A percentile compares a stretch with the other conserved stretches of the same genome.
phyloP scores from a whole-genome alignment of 2,113 vertebrate genomes.

The Prinia subflava region DNA sequence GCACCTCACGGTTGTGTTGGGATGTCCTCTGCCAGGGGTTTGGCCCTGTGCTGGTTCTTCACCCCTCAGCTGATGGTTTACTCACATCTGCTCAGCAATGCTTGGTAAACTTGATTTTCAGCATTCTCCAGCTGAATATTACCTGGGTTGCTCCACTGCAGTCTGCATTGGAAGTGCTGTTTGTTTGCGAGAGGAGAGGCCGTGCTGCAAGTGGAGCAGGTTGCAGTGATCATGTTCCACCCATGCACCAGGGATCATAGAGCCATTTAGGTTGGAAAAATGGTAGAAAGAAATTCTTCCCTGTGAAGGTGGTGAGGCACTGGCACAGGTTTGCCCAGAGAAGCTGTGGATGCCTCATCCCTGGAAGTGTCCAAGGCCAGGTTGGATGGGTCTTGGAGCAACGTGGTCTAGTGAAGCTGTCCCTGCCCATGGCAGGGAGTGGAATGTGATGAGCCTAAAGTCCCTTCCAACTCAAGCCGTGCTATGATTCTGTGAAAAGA shows the following conservation, averaged over 20 bases:
- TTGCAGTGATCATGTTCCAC: rapidly evolving
- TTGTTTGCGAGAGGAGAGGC: neutral
- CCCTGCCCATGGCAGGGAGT: neutral
- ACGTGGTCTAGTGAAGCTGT: rapidly evolving
- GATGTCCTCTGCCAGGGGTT: neutral
- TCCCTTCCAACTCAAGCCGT: neutral
- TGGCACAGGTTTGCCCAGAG: neutral
- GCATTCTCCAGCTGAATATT: neutral
- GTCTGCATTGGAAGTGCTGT: rapidly evolving
- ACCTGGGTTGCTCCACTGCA: no score
- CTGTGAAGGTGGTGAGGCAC: neutral
- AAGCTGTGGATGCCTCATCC: neutral
- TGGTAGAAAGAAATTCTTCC: neutral
- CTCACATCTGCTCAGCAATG: neutral
- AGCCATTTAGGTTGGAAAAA: neutral
- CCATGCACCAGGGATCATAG: neutral
- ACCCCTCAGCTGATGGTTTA: neutral
- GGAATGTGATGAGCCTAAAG: neutral
- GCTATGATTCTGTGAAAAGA: neutral
- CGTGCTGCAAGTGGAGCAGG: rapidly evolving
- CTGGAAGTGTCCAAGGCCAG: neutral
- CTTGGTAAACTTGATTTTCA: neutral
- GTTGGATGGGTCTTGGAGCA: rapidly evolving
- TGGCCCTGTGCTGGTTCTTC: neutral
- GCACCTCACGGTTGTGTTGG: neutral